phyloP scores from a whole-genome alignment of 2,888 invertebrate genomes.

The Isoperla grammatica region DNA sequence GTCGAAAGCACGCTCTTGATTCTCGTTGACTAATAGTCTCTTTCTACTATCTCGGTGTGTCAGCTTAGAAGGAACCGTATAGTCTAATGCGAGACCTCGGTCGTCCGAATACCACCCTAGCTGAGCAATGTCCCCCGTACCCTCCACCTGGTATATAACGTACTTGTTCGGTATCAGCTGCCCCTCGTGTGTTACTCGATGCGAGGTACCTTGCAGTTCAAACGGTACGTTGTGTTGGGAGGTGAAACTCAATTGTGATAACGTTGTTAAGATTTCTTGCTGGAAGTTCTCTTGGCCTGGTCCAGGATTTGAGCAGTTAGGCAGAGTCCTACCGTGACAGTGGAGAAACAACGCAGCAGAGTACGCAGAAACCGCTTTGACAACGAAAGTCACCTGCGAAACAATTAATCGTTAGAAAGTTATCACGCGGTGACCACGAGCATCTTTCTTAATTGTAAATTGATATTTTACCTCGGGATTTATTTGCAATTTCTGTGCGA shows the following conservation, averaged over 20 bases:
- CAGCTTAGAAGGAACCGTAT: constrained; percentile 15
- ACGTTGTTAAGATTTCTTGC: constrained; percentile 29
- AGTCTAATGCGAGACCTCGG: constrained; percentile 37
- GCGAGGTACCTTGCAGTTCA: constrained; percentile 34
- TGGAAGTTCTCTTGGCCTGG: constrained; percentile 23
- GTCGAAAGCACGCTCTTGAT: not conserved
- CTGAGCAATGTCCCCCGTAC: constrained; percentile 32
- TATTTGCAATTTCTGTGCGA: constrained; percentile 33
- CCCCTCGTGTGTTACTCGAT: constrained; percentile 34
- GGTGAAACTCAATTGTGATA: constrained; percentile 33
- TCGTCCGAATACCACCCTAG: constrained; percentile 40
- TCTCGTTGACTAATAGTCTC: not conserved
- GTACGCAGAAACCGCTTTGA: constrained; percentile 40
- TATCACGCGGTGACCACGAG: no score
- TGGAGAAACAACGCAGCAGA: constrained; percentile 39
- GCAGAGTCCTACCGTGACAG: constrained; percentile 10
- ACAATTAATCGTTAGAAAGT: not conserved
- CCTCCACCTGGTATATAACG: constrained; percentile 30
- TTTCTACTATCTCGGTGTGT: not conserved
- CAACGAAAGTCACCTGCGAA: constrained; percentile 24
- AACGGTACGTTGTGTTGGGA: constrained; percentile 30
- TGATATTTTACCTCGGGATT: constrained; percentile 34
- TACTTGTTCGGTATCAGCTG: constrained; percentile 34
- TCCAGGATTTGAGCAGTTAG: constrained; percentile 12
- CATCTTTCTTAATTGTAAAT: not conserved